Evolutionary conservation across 1,140 invertebrate genomes (phyloP).

Genomic region (Kradibia gibbosae): DNA sequence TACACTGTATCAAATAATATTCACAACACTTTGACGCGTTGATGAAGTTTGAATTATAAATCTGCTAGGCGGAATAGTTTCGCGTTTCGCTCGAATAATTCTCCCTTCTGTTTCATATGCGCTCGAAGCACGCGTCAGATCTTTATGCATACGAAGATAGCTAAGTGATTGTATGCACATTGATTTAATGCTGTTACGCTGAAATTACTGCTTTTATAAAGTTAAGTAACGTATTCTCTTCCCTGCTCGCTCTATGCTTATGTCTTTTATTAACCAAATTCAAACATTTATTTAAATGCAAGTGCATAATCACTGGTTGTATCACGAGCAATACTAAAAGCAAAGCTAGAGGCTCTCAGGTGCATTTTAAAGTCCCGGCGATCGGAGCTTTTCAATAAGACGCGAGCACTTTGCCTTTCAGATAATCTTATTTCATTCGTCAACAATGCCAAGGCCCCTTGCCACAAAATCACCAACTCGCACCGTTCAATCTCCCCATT

Average conservation of each 20-base stretch:
- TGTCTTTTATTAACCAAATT: not conserved
- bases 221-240: not conserved
- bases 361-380: too few species aligned
- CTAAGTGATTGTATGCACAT: conserved; percentile 16
- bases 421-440: too few species aligned
- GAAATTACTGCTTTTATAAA: conserved; percentile 8
- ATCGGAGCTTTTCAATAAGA: too few species aligned
- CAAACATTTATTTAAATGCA: not conserved
- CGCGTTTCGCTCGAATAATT: conserved; percentile 15
- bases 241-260: not conserved
- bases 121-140: not conserved
- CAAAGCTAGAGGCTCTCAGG: too few species aligned
- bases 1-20: conserved; percentile 17
- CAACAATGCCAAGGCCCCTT: too few species aligned
- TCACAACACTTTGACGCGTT: not conserved
- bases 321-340: too few species aligned
- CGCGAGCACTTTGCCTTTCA: too few species aligned
- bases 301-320: too few species aligned
- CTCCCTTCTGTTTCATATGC: not conserved
- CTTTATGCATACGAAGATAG: conserved; percentile 2
- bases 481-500: too few species aligned
- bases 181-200: not conserved
- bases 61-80: not conserved
- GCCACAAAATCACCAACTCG: too few species aligned
- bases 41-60: conserved; percentile 8